A percentile compares a stretch with the other conserved stretches of the same genome.
Conservation (phyloP, 1,140 invertebrate species). For the Lerema accius region DNA sequence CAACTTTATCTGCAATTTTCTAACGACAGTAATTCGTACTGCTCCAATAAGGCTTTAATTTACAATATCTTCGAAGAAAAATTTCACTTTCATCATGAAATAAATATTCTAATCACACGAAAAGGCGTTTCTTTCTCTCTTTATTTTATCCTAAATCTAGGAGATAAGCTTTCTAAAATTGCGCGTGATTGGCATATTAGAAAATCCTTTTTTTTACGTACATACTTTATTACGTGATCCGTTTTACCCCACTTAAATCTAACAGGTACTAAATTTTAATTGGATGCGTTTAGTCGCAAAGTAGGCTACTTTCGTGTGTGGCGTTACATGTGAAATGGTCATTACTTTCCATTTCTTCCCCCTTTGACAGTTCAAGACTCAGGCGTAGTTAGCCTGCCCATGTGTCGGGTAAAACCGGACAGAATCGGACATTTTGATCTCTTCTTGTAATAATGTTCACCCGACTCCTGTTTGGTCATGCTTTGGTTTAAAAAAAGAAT, state of each 20-base stretch:
- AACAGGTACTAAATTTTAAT: constrained; percentile 22
- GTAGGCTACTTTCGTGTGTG: constrained; percentile 27
- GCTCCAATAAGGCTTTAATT: too few relatives aligned
- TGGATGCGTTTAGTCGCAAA: constrained; percentile 22
- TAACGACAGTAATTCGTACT: neutral
- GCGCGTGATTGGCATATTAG: constrained; percentile 17
- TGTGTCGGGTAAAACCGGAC: too few relatives aligned
- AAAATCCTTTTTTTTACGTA: constrained; percentile 4
- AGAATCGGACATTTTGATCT: too few relatives aligned
- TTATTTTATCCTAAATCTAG: constrained; percentile 6
- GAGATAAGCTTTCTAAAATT: constrained; percentile 22
- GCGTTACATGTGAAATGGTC: constrained; percentile 18
- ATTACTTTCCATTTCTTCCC: constrained; percentile 17
- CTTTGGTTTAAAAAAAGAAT: too few relatives aligned
- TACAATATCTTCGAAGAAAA: neutral
- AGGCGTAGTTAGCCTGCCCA: too few relatives aligned
- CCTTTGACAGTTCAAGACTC: neutral
- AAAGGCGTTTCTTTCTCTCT: neutral
- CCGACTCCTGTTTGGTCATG: too few relatives aligned
- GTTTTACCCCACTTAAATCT: constrained; percentile 15
- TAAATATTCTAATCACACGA: constrained; percentile 9
- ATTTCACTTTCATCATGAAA: neutral
- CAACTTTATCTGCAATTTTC: neutral
- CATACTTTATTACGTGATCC: constrained; percentile 16
- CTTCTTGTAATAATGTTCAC: too few relatives aligned